Conservation (phyloP, 2,113 vertebrate species). For the Takifugu flavidus region DNA sequence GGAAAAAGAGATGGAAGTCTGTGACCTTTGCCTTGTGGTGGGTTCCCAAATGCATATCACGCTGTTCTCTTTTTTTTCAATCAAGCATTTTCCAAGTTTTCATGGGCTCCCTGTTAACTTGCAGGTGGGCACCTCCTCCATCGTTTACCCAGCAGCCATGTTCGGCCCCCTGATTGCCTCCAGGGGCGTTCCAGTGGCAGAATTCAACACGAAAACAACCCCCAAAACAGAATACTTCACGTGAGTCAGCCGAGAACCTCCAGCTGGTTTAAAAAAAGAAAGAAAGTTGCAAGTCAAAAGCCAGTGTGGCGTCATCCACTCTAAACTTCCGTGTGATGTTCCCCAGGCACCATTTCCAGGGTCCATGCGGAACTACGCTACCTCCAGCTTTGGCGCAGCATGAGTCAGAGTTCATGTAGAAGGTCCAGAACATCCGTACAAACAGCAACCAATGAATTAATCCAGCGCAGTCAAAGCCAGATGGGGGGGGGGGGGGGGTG, state of each 20-base stretch:
- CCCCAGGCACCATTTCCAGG: slow-evolving; percentile 87
- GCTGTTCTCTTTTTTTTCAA: neutral
- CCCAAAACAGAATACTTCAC: slow-evolving; percentile 82
- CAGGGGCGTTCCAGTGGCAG: slow-evolving; percentile 88
- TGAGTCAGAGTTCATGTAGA: slow-evolving; percentile 75
- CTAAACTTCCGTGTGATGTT: slow-evolving; percentile 10
- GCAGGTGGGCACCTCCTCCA: slow-evolving; percentile 92
- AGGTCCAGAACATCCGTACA: slow-evolving; percentile 2
- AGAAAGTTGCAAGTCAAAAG: neutral
- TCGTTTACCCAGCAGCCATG: slow-evolving; percentile 94
- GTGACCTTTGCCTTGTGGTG: slow-evolving; percentile 94
- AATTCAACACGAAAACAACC: slow-evolving; percentile 87
- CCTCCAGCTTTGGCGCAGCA: slow-evolving; percentile 84
- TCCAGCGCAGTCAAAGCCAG: slow-evolving; percentile 13
- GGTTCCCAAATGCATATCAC: slow-evolving; percentile 46
- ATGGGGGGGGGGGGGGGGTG: neutral
- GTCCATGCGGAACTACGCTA: slow-evolving; percentile 86
- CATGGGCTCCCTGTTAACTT: slow-evolving; percentile 2
- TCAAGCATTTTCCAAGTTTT: neutral
- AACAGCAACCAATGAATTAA: slow-evolving; percentile 3
- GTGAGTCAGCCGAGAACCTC: slow-evolving; percentile 65
- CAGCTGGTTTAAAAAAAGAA: neutral
- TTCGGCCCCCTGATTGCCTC: slow-evolving; percentile 91
- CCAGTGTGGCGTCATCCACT: neutral
- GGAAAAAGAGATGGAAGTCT: slow-evolving; percentile 88